Conservation (phyloP, 2,797 vertebrate species). For the Danio aesculapii region DNA sequence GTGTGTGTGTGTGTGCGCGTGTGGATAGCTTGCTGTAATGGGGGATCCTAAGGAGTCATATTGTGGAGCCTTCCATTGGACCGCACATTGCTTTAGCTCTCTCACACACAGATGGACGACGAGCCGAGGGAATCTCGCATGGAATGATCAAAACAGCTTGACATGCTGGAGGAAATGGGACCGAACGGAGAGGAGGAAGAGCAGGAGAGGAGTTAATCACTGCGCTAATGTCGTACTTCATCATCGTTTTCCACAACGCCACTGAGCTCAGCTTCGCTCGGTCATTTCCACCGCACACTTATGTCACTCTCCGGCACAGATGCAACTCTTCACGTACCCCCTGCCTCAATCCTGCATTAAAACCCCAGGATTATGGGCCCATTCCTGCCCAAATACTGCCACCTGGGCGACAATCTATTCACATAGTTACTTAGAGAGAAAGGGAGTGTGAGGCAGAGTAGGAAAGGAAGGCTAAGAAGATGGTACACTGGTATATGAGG, state of each 20-base stretch:
- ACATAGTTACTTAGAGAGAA: constrained; percentile 35
- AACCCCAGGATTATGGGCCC: constrained; percentile 25
- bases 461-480: constrained; percentile 10
- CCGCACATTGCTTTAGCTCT: constrained; percentile 68
- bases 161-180: constrained; percentile 81
- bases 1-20: constrained; percentile 16
- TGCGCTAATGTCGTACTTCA: constrained; percentile 83
- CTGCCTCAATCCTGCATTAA: constrained; percentile 23
- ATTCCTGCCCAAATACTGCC: constrained; percentile 28
- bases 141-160: constrained; percentile 73
- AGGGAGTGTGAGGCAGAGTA: background rate
- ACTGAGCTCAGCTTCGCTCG: constrained; percentile 57
- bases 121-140: constrained; percentile 78
- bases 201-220: constrained; percentile 84
- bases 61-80: constrained; percentile 53
- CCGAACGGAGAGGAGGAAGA: constrained; percentile 79
- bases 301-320: constrained; percentile 37
- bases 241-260: constrained; percentile 78
- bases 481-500: constrained; percentile 35
- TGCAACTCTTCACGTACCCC: constrained; percentile 30
- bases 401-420: constrained; percentile 34
- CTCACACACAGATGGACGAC: constrained; percentile 77
- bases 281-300: constrained; percentile 67
- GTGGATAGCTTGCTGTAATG: constrained; percentile 66
- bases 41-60: constrained; percentile 69